Evolutionary conservation across 2,888 invertebrate genomes (phyloP).

Genomic region (Macaria liturata): DNA sequence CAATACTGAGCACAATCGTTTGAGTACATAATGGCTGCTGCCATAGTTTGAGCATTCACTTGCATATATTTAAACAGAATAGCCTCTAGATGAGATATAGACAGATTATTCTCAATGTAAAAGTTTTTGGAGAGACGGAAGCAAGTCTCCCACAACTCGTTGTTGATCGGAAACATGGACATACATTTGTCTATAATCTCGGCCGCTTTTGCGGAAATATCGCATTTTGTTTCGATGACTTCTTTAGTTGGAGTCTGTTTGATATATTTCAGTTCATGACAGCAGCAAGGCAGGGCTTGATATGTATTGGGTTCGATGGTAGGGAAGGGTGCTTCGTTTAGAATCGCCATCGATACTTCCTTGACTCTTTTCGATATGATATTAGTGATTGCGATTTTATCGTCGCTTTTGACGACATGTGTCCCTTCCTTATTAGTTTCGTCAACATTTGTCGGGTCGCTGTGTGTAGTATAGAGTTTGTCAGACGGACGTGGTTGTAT

Average conservation of each 20-base stretch:
- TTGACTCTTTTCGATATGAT: conserved; percentile 70
- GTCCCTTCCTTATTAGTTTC: conserved; percentile 28
- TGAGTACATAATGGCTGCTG: conserved; percentile 74
- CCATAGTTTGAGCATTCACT: conserved; percentile 70
- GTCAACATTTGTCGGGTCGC: conserved; percentile 34
- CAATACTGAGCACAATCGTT: conserved; percentile 73
- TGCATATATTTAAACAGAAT: conserved; percentile 82
- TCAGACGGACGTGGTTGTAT: conserved; percentile 47
- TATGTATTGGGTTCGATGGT: conserved; percentile 51
- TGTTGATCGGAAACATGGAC: conserved; percentile 65
- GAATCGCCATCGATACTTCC: conserved; percentile 64
- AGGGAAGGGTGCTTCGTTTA: conserved; percentile 67
- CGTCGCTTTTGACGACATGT: conserved; percentile 48
- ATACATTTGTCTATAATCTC: conserved; percentile 68
- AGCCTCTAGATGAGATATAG: conserved; percentile 77
- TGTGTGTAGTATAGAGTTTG: conserved; percentile 57
- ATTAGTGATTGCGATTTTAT: conserved; percentile 61
- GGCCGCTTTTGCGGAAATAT: conserved; percentile 62
- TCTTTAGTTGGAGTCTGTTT: conserved; percentile 33
- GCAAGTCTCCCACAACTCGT: conserved; percentile 69
- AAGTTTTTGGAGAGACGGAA: conserved; percentile 69
- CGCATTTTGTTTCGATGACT: conserved; percentile 37
- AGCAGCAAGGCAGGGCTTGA: conserved; percentile 63
- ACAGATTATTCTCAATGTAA: conserved; percentile 65
- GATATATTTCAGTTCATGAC: conserved; percentile 62